Base-by-base conservation (phyloP, 2,888 invertebrate species). In the Drosophila diplacantha region DNA sequence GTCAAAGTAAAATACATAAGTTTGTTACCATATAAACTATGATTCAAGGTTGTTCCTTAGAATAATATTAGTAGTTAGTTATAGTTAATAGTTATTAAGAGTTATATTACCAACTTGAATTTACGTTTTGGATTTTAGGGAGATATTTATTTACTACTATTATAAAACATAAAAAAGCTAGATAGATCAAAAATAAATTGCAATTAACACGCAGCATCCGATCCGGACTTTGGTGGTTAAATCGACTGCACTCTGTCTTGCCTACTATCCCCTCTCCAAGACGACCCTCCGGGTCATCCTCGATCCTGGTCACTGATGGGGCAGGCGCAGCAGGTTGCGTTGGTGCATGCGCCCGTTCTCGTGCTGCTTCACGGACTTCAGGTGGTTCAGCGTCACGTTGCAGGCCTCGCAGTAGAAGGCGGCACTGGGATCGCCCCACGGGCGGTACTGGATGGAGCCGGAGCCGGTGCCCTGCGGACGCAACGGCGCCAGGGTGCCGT, bases 281-380 rank as follows among this genome's bases (percentile, higher is more conserved):
- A 11, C 9, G 8, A n/a, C 11, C 31, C 5, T 14, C 34, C 12
- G 5, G 38, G 14, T 5, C 32, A 11, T n/a, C 31, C 35, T 56
- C 14, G 59, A 31, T 63, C 38, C 46, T 20, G 34, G 12, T 34
- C 20, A 31, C 20, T 54, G 20, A 3, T 20, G 50, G 1, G 31
- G 26, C 24, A 70, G 16, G 24, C 37, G 44, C 20, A 61, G 52
- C 16, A 78, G 16, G 22, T 53, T 74, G 54, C 64, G 76, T 3
- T 26, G 50, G 50, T 81, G 80, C 38, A 60, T 51, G n/a, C 76
- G 76, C 2, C 80, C 80, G 50, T 66, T 60, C 65, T 73, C 81
- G 18, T 81, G 80, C 31, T 82, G 78, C 22, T 72, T 72, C 22
- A 71, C 78, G 26, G 81, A 81, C 71, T 81, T 81, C 34, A 73